Conservation (phyloP, 2,113 vertebrate genomes). For the Archocentrus centrarchus region DNA sequence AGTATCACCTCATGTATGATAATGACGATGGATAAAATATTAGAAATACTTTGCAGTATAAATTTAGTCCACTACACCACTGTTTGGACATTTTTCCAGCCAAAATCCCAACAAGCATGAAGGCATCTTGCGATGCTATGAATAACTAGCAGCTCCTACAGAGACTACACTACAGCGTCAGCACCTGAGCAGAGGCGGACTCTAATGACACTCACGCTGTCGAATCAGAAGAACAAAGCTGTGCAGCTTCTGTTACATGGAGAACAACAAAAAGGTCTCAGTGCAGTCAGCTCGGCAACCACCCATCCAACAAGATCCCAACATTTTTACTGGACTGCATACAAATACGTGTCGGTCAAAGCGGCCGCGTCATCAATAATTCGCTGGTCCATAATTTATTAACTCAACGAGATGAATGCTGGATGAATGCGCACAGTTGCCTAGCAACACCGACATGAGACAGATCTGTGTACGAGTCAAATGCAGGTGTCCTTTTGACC, state of each 20-base stretch:
- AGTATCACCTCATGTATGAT: neutral
- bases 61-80: neutral
- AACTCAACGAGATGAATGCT: constrained; percentile 42
- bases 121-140: neutral
- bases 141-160: constrained; percentile 34
- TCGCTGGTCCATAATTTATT: constrained; percentile 60
- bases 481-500: constrained; percentile 37
- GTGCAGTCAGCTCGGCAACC: neutral
- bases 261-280: constrained; percentile 20
- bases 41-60: neutral
- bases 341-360: constrained; percentile 25
- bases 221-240: constrained; percentile 17
- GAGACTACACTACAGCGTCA: constrained; percentile 28
- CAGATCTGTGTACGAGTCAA: constrained; percentile 44
- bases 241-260: neutral
- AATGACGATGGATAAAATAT: neutral
- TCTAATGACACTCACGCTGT: constrained; percentile 40
- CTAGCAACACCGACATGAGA: constrained; percentile 62
- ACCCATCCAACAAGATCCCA: neutral
- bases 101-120: neutral
- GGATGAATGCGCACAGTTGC: constrained; percentile 63
- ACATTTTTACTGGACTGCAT: neutral
- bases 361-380: constrained; percentile 33
- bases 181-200: constrained; percentile 25
- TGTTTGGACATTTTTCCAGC: neutral